Evolutionary conservation across 2,888 invertebrate genomes (phyloP).

Genomic region (Lithosia quadra): DNA sequence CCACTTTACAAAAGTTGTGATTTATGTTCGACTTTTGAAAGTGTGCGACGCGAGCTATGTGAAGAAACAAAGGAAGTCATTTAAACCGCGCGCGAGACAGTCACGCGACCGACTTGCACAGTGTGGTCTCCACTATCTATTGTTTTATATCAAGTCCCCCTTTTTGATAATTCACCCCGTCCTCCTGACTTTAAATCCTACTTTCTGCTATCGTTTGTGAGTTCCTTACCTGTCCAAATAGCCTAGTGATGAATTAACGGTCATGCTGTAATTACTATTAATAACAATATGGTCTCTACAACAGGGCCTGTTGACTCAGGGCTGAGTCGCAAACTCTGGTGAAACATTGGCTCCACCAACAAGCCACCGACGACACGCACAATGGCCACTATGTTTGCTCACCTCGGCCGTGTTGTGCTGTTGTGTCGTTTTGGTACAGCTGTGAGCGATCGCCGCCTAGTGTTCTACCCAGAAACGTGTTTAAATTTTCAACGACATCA

Average conservation of each 20-base stretch:
- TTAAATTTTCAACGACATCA: constrained; percentile 71
- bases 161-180: constrained; percentile 52
- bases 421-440: constrained; percentile 60
- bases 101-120: constrained; percentile 74
- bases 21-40: constrained; percentile 63
- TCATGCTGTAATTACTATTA: constrained; percentile 57
- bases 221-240: constrained; percentile 20
- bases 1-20: constrained; percentile 66
- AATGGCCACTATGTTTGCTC: constrained; percentile 74
- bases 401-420: constrained; percentile 62
- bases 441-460: constrained; percentile 64
- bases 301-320: constrained; percentile 71
- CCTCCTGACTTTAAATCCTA: constrained; percentile 36
- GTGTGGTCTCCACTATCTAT: constrained; percentile 65
- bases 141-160: constrained; percentile 64
- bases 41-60: constrained; percentile 70
- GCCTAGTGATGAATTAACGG: constrained; percentile 41
- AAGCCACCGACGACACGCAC: constrained; percentile 73
- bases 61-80: constrained; percentile 81
- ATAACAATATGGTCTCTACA: constrained; percentile 64
- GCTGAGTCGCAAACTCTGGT: constrained; percentile 68
- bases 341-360: constrained; percentile 68
- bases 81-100: constrained; percentile 76
- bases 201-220: constrained; percentile 13
- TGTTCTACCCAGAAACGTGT: constrained; percentile 68